A percentile compares a stretch with the other conserved stretches of the same genome.
These are phyloP conservation scores for Hyla sarda DNA, from an alignment of 2,113 vertebrate species.

Conservation along the genomic window DNA sequence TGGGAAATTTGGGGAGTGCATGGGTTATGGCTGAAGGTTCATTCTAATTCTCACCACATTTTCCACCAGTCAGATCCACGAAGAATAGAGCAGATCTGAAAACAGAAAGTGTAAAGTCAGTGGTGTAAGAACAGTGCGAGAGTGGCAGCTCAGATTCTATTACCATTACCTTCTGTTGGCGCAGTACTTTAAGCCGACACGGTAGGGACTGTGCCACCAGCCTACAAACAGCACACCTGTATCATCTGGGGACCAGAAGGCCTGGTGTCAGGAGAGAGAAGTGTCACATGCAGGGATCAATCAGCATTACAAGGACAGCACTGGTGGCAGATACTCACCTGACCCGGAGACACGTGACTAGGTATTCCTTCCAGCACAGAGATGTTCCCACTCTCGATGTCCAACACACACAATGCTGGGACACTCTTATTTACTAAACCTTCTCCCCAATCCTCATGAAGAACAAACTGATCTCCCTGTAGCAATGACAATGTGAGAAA, in stretches of 20 bases:
- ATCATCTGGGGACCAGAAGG: constrained; percentile 92
- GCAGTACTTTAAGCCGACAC: constrained; percentile 85
- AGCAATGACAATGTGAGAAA: constrained; percentile 47
- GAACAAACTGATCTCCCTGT: constrained; percentile 86
- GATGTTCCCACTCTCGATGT: constrained; percentile 83
- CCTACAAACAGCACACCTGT: constrained; percentile 89
- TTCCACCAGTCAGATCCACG: constrained; percentile 82
- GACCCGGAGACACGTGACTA: constrained; percentile 87
- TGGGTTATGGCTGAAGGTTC: not conserved
- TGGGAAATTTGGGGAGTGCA: too few species aligned
- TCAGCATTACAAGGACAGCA: not conserved
- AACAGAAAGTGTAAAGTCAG: constrained; percentile 47
- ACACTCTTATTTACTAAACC: constrained; percentile 77
- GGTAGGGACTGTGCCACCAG: constrained; percentile 91
- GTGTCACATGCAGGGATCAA: not conserved
- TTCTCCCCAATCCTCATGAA: constrained; percentile 92
- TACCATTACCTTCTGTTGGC: constrained; percentile 85
- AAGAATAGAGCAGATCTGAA: constrained; percentile 88
- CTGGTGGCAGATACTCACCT: constrained; percentile 73
- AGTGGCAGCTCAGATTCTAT: not conserved
- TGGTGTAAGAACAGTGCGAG: not conserved
- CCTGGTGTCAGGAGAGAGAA: constrained; percentile 69
- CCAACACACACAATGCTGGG: constrained; percentile 86
- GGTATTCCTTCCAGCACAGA: constrained; percentile 87
- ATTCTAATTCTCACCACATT: constrained; percentile 81